These are phyloP conservation scores for Ciconia boyciana DNA, from an alignment of 2,113 vertebrate genomes.

Conservation along the genomic window DNA sequence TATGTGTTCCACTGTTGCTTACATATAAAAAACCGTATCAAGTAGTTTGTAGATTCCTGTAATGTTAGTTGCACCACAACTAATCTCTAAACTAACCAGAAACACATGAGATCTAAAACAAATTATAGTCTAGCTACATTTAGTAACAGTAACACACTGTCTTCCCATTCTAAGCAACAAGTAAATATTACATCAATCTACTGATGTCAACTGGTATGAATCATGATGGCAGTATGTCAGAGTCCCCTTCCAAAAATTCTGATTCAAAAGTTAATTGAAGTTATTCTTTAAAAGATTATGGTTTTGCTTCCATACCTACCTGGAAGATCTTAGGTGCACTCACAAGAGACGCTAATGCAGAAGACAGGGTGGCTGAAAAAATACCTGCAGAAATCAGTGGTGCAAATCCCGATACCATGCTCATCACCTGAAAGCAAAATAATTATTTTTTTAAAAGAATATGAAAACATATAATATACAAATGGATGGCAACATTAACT, in stretches of 20 bases:
- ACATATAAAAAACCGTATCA: background rate
- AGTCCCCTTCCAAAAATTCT: background rate
- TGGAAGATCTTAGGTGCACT: conserved; percentile 98
- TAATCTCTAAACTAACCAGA: background rate
- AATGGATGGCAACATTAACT: background rate
- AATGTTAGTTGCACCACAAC: background rate
- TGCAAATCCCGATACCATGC: conserved; percentile 92
- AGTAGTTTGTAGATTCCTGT: background rate
- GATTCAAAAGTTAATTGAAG: background rate
- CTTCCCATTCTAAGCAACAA: background rate
- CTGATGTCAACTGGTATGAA: background rate
- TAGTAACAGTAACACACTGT: background rate
- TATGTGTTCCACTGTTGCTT: background rate
- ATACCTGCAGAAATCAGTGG: conserved; percentile 95
- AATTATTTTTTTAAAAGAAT: background rate
- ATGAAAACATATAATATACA: background rate
- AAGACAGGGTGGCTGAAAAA: conserved; percentile 97
- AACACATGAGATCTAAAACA: background rate
- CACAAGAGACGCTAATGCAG: conserved; percentile 96
- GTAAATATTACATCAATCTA: background rate
- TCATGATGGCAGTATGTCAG: background rate
- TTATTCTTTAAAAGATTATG: background rate
- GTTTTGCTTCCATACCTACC: conserved; percentile 66
- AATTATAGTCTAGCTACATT: accelerated
- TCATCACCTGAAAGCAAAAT: conserved; percentile 85